A percentile compares a stretch with the other conserved stretches of the same genome.
Evolutionary conservation across 2,888 invertebrate species (phyloP).

Genomic region (Capitulum mitella): DNA sequence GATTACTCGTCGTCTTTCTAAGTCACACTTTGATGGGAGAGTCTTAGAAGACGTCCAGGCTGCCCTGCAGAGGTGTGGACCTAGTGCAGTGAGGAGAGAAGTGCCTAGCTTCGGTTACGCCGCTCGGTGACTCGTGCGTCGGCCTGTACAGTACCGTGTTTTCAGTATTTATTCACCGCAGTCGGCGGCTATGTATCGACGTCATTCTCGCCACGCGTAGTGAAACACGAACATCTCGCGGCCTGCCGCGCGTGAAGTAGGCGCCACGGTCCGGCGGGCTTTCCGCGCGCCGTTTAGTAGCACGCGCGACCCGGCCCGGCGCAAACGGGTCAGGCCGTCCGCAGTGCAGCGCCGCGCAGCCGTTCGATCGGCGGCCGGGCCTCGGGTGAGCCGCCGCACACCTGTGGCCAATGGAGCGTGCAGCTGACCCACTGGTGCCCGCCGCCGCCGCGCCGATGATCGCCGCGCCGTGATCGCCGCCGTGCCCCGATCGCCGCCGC

Average conservation of each 20-base stretch:
- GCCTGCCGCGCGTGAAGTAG: no score
- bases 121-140: background rate
- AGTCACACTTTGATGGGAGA: background rate
- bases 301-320: background rate
- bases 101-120: background rate
- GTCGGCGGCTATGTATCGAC: no score
- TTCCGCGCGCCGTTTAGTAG: background rate
- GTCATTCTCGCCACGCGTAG: no score
- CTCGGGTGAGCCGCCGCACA: background rate
- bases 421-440: background rate
- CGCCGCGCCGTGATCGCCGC: no score
- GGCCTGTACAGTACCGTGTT: background rate
- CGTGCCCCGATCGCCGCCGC: no score
- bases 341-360: background rate
- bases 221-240: no score
- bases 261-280: background rate
- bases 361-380: background rate
- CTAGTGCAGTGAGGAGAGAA: background rate
- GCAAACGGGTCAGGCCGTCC: background rate
- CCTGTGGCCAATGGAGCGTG: background rate
- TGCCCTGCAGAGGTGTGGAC: background rate
- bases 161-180: background rate
- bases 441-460: background rate
- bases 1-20: constrained; percentile 17
- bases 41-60: constrained; percentile 1